Base-by-base conservation (phyloP, 2,888 invertebrate genomes). In the Adelognathus sp. region DNA sequence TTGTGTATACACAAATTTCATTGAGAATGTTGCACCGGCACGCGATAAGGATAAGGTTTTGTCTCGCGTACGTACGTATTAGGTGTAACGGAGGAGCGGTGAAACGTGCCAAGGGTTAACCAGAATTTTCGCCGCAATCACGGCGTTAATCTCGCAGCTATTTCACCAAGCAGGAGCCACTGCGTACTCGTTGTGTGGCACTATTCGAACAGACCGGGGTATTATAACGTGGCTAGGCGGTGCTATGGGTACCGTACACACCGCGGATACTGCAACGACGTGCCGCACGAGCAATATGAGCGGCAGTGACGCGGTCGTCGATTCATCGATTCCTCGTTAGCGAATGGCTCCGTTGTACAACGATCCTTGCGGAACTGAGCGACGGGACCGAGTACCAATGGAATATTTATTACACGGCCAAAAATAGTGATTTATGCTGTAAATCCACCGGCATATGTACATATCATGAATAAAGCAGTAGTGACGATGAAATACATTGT, bases 251-350 rank as follows among this genome's bases (percentile, higher is more conserved):
- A 9, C 1, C 21, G 56, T 56, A 21, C 56, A 41, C 41, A 44
- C 44, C 39, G 27, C 54, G 39, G 39, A 16, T 39, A 54, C 14
- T 58, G 50, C 33, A 66, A 50, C 41, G 46, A 56, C 29, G 56
- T 69, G 70, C 60, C 44, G 18, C 44, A 66, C 54, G 74, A 70
- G 54, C 66, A 56, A 75, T 79, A 75, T 71, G 71, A 79, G 66
- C 63, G 44, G 60, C 56, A 56, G 70, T 66, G 74, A 67, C 66
- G 66, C 44, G 60, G 63, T 69, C 75, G 61, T 67, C 75, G 72
- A 78, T 78, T 71, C 61, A 78, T 81, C 76, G 79, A 81, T 79
- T 81, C 75, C 64, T 60, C 79, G 72, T 81, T 79, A 73, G 39
- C 31, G 61, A 75, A 76, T 72, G 63, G 69, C 24, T 54, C 41